Base-by-base conservation (phyloP, 2,113 vertebrate species). In the Scomber japonicus region DNA sequence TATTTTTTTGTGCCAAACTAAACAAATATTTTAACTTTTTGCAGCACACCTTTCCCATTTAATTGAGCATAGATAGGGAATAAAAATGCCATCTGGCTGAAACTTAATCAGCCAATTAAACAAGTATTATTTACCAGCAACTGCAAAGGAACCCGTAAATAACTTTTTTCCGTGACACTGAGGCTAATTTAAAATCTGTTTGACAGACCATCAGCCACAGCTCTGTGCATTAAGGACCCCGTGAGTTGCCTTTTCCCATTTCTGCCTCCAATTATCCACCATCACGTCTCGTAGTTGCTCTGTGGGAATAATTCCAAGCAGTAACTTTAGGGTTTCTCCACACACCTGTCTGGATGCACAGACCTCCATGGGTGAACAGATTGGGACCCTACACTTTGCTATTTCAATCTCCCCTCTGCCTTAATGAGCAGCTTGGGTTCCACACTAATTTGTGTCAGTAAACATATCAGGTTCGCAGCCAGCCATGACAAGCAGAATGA, bases 191-290 rank as follows among this genome's bases (percentile, higher is more conserved):
- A 74, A 84, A 88, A 57, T 67, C 31, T 2, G 27, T 60, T 70
- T 92, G 92, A 93, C 89, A 89, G 89, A 79, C 55, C 87, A 65
- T 84, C 78, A 78, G 61, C 73, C 65, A 30, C 1, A 69, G 70
- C 62, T 73, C 21, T 31, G 57, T 35, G 71, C 57, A 50, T 51
- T 64, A 56, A 88, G 54, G 85, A 87, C 83, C 78, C 53, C 63
- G 71, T 40, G 64, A 66, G 78, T 49, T 35, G 66, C 86, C 72
- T 69, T 81, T 86, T 46, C 75, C 78, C 68, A 71, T 61, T 56
- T 19, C 76, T 70, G 73, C 68, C 69, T 88, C 92, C 89, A 94
- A 93, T 93, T 93, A 94, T 71, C 73, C 68, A 40, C 63, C 86
- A 71, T 83, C 86, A 83, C 31, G 15, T 84, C 81, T 69, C 24